A percentile compares a stretch with the other conserved stretches of the same genome.
Conservation (phyloP, 2,888 invertebrate species). For the Cephus pulcher region DNA sequence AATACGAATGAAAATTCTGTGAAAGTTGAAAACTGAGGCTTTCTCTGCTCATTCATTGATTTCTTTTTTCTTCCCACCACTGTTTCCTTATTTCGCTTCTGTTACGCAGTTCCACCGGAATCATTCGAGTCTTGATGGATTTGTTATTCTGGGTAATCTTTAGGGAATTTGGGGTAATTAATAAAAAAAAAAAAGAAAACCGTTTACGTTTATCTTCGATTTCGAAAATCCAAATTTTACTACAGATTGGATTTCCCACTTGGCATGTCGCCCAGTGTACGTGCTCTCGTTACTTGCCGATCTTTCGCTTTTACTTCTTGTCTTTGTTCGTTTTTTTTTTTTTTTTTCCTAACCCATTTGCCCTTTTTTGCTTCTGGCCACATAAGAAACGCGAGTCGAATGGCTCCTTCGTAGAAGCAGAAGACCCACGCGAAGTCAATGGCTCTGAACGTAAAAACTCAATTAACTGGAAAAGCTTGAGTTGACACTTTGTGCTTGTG, state of each 20-base stretch:
- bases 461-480: conserved; percentile 18
- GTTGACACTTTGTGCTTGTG: conserved; percentile 18
- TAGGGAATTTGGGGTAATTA: neutral
- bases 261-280: neutral
- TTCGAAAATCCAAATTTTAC: neutral
- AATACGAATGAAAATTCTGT: conserved; percentile 52
- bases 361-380: neutral
- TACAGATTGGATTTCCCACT: neutral
- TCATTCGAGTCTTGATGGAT: neutral
- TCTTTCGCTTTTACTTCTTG: neutral
- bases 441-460: conserved; percentile 22
- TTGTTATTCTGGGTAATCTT: neutral
- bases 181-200: neutral
- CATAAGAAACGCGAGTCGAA: neutral
- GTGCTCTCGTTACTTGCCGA: neutral
- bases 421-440: conserved; percentile 21
- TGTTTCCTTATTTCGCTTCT: conserved; percentile 17
- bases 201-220: neutral
- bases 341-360: neutral
- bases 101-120: neutral
- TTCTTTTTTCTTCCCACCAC: conserved; percentile 31
- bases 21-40: conserved; percentile 45
- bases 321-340: neutral
- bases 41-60: neutral
- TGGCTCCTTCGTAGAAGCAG: conserved; percentile 10